Conservation (phyloP, 1,140 invertebrate species). For the Aphidius gifuensis region DNA sequence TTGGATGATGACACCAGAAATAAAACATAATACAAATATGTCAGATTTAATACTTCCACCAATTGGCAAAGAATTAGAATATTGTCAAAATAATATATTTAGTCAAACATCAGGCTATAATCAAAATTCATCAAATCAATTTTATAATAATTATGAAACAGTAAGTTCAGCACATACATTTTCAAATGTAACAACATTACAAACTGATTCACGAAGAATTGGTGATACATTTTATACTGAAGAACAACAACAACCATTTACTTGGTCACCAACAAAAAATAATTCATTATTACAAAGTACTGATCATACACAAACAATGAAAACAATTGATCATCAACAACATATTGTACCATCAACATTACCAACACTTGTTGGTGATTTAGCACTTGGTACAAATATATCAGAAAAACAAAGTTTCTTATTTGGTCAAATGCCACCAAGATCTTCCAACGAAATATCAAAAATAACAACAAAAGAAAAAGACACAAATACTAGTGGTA, state of each 20-base stretch:
- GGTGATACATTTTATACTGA: conserved; percentile 48
- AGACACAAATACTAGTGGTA: conserved; percentile 26
- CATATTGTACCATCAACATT: conserved; percentile 54
- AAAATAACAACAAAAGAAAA: conserved; percentile 42
- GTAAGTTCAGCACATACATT: conserved; percentile 42
- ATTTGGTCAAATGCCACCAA: conserved; percentile 41
- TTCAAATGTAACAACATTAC: conserved; percentile 46
- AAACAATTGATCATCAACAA: conserved; percentile 44
- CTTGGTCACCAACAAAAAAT: conserved; percentile 56
- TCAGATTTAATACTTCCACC: conserved; percentile 49
- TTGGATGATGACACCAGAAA: conserved; percentile 64
- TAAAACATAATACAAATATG: conserved; percentile 49
- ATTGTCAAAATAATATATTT: conserved; percentile 53
- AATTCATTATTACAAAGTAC: conserved; percentile 43
- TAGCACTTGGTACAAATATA: conserved; percentile 57
- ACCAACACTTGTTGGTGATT: conserved; percentile 60
- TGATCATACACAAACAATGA: conserved; percentile 41
- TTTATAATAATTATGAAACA: conserved; percentile 52
- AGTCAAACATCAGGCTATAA: conserved; percentile 48
- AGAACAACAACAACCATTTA: conserved; percentile 54
- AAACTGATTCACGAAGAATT: conserved; percentile 42
- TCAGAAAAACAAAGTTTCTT: conserved; percentile 50
- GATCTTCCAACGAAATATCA: conserved; percentile 34
- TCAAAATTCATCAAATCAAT: conserved; percentile 48
- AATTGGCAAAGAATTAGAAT: conserved; percentile 52